Evolutionary conservation across 2,113 vertebrate species (phyloP).

Genomic region (Epinephelus moara): DNA sequence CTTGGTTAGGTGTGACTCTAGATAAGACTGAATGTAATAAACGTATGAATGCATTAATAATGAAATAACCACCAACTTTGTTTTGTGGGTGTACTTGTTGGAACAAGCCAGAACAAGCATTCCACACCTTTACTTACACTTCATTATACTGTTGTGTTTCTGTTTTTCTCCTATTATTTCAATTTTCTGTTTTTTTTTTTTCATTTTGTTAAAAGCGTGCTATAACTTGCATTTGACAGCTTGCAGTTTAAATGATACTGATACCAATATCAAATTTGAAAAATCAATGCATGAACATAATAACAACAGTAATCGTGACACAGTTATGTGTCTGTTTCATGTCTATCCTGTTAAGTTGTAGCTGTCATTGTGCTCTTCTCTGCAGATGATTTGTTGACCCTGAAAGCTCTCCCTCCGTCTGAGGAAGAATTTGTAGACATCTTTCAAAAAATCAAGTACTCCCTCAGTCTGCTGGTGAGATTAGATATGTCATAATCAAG

Average conservation of each 20-base stretch:
- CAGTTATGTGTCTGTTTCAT: not conserved
- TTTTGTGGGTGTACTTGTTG: not conserved
- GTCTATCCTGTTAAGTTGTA: not conserved
- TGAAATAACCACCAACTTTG: slow-evolving; percentile 20
- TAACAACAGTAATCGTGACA: not conserved
- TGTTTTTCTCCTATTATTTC: not conserved
- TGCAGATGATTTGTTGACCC: slow-evolving; percentile 85
- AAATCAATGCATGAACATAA: not conserved
- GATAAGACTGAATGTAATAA: not conserved
- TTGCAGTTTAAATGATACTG: not conserved
- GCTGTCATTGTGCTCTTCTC: slow-evolving; percentile 3
- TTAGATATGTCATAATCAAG: not conserved
- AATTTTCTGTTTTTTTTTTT: too few species aligned
- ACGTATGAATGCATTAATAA: not conserved
- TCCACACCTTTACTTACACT: not conserved
- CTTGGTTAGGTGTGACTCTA: slow-evolving; percentile 5
- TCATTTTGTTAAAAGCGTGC: not conserved
- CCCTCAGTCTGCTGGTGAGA: slow-evolving; percentile 90
- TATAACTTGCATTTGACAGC: not conserved
- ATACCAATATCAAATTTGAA: not conserved
- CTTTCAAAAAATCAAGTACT: slow-evolving; percentile 92
- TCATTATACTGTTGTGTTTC: not conserved
- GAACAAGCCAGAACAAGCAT: slow-evolving; percentile 20
- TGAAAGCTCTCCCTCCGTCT: slow-evolving; percentile 84
- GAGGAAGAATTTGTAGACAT: slow-evolving; percentile 87